phyloP scores from a whole-genome alignment of 2,888 invertebrate species.

The Tipula lateralis region DNA sequence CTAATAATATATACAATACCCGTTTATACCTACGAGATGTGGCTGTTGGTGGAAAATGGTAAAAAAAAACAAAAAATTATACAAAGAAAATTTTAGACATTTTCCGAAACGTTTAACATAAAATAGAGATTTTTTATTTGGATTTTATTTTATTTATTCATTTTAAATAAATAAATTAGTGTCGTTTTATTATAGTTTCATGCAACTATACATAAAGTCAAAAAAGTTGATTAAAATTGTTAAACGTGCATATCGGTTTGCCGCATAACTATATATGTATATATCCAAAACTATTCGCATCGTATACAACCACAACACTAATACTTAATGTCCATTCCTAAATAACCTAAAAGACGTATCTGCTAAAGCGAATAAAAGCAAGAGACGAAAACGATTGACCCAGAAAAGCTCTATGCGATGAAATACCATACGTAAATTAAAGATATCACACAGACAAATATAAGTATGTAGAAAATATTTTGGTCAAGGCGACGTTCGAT shows the following conservation, averaged over 20 bases:
- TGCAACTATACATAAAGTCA: neutral
- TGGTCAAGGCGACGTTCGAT: too few relatives aligned
- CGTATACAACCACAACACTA: neutral
- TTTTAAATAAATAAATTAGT: neutral
- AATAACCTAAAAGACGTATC: too few relatives aligned
- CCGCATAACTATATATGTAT: neutral
- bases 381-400: neutral
- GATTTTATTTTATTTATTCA: neutral
- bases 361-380: neutral
- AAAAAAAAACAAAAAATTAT: neutral
- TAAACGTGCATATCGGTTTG: neutral
- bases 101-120: slow-evolving; percentile 19
- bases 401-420: neutral
- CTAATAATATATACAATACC: too few relatives aligned
- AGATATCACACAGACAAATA: too few relatives aligned
- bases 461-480: too few relatives aligned
- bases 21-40: neutral
- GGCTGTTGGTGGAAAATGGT: neutral
- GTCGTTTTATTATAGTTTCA: neutral
- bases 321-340: too few relatives aligned
- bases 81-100: neutral
- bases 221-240: neutral
- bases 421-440: too few relatives aligned
- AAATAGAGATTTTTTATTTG: neutral
- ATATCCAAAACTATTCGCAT: neutral